These are phyloP conservation scores for Flexamia atlantica DNA, from an alignment of 2,888 invertebrate genomes.

Conservation along the genomic window DNA sequence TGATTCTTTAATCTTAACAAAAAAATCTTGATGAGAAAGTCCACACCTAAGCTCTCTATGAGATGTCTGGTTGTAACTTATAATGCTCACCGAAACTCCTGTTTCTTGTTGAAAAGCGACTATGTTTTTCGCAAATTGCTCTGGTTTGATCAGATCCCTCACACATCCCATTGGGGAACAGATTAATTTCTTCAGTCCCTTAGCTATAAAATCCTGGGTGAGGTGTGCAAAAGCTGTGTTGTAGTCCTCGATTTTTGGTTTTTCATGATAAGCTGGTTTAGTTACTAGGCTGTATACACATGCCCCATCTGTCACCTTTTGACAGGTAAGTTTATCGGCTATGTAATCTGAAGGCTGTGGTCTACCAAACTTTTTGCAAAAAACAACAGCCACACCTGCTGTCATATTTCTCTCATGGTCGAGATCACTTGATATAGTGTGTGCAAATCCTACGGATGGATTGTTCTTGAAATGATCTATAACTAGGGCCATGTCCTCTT, in stretches of 20 bases:
- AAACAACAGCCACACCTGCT: not conserved
- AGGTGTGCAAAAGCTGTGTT: not conserved
- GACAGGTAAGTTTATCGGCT: not conserved
- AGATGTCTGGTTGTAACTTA: not conserved
- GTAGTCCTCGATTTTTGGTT: not conserved
- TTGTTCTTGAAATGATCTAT: not conserved
- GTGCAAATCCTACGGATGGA: not conserved
- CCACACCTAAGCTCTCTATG: not conserved
- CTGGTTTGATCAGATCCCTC: not conserved
- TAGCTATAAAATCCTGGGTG: not conserved
- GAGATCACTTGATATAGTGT: not conserved
- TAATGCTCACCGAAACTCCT: not conserved
- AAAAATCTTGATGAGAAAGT: not conserved
- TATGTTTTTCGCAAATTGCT: not conserved
- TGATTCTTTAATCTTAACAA: not conserved
- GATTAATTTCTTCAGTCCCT: constrained; percentile 19
- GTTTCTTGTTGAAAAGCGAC: not conserved
- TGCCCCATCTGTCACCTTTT: not conserved
- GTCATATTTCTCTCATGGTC: not conserved
- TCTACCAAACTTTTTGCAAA: not conserved
- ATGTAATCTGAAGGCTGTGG: not conserved
- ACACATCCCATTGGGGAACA: constrained; percentile 28
- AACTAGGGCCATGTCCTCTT: not conserved
- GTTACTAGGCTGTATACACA: not conserved
- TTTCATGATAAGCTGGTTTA: not conserved